Evolutionary conservation across 2,888 invertebrate genomes (phyloP), one percentile per base, ranked within the genome.

Genomic region (Megaustenia siamemsis): DNA sequence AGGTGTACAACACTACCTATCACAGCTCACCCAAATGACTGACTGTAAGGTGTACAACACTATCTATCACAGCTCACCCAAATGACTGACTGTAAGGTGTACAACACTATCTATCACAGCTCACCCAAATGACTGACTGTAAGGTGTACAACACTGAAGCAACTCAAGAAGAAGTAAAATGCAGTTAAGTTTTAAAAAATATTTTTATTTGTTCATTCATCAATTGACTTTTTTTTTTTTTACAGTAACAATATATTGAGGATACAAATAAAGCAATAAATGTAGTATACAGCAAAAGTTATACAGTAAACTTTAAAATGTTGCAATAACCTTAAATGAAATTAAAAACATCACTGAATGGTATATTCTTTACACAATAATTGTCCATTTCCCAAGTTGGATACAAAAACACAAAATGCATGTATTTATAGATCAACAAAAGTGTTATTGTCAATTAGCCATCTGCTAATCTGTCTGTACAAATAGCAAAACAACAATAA

Each of bases 181-280:
- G 28, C 28, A 28, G 32, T 12, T 32, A 12, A 8, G 18, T 63
- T 63, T 73, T 73, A 28, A 28, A 73, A 73, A 73, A 73, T 73
- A 73, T 49, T 45, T 73, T 49, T 73, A 49, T 73, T 73, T 73
- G 49, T 73, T 73, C 73, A 69, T 69, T 69, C 40, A 73, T 73
- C 49, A 73, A 73, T 21, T 5, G 15, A 73, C 43, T 49, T 73
- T 69, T 73, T 28, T 49, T 28, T 49, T 73, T 69, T 73, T 28
- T 49, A 49, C 73, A 73, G 49, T 73, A 49, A 73, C 73, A 73
- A 49, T 73, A 49, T 45, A 28, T 3, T 73, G 73, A 73, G 15
- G 45, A 73, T 32, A 73, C 28, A 73, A 73, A 73, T 32, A 73
- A 73, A 73, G 73, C 49, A 73, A 73, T 73, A 0, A 8, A 73